These are phyloP conservation scores for Tarsius wallacei DNA, from an alignment of 2,797 vertebrate species.

Conservation along the genomic window DNA sequence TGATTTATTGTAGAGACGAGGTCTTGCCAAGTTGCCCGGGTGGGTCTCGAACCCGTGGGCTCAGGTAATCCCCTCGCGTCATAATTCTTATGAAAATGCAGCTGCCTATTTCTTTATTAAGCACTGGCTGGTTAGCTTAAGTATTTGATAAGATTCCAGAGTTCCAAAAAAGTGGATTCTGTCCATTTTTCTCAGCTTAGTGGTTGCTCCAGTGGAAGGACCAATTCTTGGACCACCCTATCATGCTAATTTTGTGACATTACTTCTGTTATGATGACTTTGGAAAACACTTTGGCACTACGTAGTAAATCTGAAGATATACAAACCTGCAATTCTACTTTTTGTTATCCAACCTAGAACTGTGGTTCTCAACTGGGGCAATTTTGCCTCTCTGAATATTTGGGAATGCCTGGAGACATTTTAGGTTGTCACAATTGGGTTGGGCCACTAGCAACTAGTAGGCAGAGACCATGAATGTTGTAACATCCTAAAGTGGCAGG, in stretches of 20 bases:
- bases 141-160: neutral
- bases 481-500: neutral
- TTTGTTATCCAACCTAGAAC: neutral
- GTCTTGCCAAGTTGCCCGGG: too few species aligned
- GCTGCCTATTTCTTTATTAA: neutral
- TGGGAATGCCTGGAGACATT: neutral
- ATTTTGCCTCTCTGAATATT: neutral
- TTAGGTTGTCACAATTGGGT: neutral
- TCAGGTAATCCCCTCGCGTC: too few species aligned
- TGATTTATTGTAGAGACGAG: too few species aligned
- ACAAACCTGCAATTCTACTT: neutral
- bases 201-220: neutral
- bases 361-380: neutral
- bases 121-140: neutral
- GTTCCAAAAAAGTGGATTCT: neutral
- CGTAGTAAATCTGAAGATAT: neutral
- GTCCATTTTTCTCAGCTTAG: neutral
- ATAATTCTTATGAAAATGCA: neutral
- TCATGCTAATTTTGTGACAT: neutral
- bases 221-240: neutral
- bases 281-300: neutral
- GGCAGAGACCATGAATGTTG: neutral
- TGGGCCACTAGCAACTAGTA: neutral
- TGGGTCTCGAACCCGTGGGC: too few species aligned
- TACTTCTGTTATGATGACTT: neutral